A percentile compares a stretch with the other conserved stretches of the same genome.
phyloP scores from a whole-genome alignment of 2,888 invertebrate species.

The Flexamia atlantica region DNA sequence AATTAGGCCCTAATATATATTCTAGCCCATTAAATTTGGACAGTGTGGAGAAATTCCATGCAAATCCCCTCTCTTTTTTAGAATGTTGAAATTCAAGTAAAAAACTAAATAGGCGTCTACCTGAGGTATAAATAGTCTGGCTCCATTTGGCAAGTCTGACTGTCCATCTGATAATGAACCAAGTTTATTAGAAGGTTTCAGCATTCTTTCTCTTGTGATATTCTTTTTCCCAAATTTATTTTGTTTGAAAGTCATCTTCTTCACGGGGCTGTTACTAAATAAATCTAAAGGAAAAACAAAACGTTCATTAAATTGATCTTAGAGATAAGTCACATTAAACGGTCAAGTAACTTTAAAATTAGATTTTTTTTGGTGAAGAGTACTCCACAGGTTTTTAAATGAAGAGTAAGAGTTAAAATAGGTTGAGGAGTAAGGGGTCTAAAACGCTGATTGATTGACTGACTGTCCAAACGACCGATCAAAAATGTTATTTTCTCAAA shows the following conservation, averaged over 20 bases:
- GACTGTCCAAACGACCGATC: no score
- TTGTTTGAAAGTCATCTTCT: slow-evolving; percentile 48
- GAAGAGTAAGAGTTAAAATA: no score
- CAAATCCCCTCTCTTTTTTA: no score
- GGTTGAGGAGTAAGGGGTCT: no score
- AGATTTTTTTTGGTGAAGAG: no score
- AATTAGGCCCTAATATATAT: no score
- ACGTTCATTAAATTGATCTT: background rate
- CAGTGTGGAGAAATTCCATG: no score
- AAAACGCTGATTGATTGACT: no score
- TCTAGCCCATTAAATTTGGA: no score
- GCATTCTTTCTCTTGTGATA: slow-evolving; percentile 60
- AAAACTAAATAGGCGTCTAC: slow-evolving; percentile 29
- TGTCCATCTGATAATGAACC: background rate
- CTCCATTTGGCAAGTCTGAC: slow-evolving; percentile 49
- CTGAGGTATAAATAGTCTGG: slow-evolving; percentile 61
- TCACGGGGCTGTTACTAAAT: background rate
- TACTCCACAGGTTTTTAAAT: no score
- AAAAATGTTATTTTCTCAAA: no score
- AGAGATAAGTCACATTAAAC: background rate
- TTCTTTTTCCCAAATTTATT: slow-evolving; percentile 58
- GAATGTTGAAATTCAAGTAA: no score
- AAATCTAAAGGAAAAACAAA: background rate
- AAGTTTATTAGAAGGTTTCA: slow-evolving; percentile 35
- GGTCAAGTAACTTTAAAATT: background rate